Conservation (phyloP, 2,888 invertebrate genomes). For the Chrysopilus asiliformis region DNA sequence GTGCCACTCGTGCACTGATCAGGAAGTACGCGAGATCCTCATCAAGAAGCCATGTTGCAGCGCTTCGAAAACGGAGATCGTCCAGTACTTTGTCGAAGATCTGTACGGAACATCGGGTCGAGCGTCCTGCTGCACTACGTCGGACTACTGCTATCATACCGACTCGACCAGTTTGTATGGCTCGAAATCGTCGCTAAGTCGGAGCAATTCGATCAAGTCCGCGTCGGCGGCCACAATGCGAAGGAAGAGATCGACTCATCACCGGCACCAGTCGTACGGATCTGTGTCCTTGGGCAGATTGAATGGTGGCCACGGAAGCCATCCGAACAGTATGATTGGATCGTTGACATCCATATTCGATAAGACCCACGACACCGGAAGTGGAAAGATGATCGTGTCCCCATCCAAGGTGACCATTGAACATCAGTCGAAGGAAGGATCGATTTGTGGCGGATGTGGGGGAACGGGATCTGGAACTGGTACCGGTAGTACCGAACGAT, state of each 20-base stretch:
- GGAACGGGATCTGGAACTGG: conserved; percentile 18
- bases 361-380: conserved; percentile 25
- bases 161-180: conserved; percentile 35
- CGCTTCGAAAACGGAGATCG: conserved; percentile 31
- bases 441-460: too few relatives aligned
- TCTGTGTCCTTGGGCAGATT: conserved; percentile 32
- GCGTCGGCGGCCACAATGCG: conserved; percentile 29
- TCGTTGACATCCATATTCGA: conserved; percentile 34
- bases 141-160: conserved; percentile 36
- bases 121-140: conserved; percentile 34
- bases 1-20: conserved; percentile 30
- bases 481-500: conserved; percentile 1
- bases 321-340: conserved; percentile 28
- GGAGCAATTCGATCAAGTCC: conserved; percentile 34
- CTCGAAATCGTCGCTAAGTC: conserved; percentile 32
- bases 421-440: conserved; percentile 28
- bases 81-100: conserved; percentile 34
- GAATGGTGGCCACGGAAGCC: conserved; percentile 24
- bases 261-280: conserved; percentile 30
- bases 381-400: conserved; percentile 21
- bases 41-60: conserved; percentile 24
- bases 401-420: conserved; percentile 30
- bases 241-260: conserved; percentile 19
- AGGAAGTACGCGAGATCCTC: conserved; percentile 32
- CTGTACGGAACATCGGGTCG: conserved; percentile 28